Conservation (phyloP, 1,140 invertebrate species). For the Lasaia peninsularis region DNA sequence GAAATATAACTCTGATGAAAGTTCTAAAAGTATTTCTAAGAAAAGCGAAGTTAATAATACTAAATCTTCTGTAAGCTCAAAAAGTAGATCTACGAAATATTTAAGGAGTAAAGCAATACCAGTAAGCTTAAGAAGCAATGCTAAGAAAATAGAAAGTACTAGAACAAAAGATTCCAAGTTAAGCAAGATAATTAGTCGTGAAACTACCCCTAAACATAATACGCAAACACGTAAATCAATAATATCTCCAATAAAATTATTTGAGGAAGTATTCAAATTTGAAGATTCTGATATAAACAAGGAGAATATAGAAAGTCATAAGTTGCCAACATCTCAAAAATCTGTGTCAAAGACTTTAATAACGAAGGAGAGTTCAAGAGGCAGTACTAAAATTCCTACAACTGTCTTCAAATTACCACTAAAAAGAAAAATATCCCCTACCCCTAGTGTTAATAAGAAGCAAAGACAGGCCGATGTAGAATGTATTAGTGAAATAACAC, state of each 20-base stretch:
- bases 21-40: not conserved
- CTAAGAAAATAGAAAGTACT: not conserved
- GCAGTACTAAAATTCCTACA: not conserved
- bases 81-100: not conserved
- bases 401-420: slow-evolving; percentile 3
- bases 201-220: not conserved
- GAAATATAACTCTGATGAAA: slow-evolving; percentile 18
- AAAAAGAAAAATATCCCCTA: slow-evolving; percentile 24
- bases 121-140: not conserved
- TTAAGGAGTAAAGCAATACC: not conserved
- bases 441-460: slow-evolving; percentile 16
- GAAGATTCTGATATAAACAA: slow-evolving; percentile 9
- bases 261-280: slow-evolving; percentile 21
- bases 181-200: too few species aligned
- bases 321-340: not conserved
- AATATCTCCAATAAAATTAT: slow-evolving; percentile 44
- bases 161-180: not conserved
- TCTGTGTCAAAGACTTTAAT: not conserved
- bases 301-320: not conserved
- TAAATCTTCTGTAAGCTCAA: not conserved
- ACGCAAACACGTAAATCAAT: slow-evolving; percentile 20
- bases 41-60: not conserved
- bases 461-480: slow-evolving; percentile 23
- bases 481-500: slow-evolving; percentile 17
- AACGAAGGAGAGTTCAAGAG: not conserved